A percentile compares a stretch with the other conserved stretches of the same genome.
These are phyloP conservation scores for Xiphorhynchus elegans DNA, from an alignment of 2,113 vertebrate genomes.

Conservation along the genomic window DNA sequence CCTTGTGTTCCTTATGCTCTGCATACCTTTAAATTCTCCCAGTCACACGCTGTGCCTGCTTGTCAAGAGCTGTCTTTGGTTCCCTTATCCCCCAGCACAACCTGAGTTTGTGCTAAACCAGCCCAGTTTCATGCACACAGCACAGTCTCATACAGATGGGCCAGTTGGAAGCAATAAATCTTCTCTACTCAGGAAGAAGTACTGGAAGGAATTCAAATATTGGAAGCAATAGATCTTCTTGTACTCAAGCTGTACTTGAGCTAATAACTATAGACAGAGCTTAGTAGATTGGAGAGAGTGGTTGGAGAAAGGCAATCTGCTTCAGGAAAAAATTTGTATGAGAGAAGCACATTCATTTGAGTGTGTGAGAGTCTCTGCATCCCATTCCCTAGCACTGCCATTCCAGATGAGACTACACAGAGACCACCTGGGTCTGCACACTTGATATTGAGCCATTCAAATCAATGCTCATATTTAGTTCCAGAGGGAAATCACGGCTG, in stretches of 20 bases:
- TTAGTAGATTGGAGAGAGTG: neutral
- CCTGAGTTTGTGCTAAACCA: neutral
- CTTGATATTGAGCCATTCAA: neutral
- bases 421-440: neutral
- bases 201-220: neutral
- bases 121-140: neutral
- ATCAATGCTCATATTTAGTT: neutral
- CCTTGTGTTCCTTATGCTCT: neutral
- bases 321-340: neutral
- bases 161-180: neutral
- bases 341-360: neutral
- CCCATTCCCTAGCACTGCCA: neutral
- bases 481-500: neutral
- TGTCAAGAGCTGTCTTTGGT: neutral
- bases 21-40: neutral
- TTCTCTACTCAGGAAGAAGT: neutral
- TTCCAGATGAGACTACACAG: neutral
- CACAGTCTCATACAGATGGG: neutral
- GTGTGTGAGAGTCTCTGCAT: neutral
- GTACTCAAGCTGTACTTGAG: neutral
- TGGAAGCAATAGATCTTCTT: conserved; percentile 19
- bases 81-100: neutral
- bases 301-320: neutral
- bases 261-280: neutral
- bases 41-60: neutral